Conservation (phyloP, 2,113 vertebrate genomes). For the Edolisoma coerulescens region DNA sequence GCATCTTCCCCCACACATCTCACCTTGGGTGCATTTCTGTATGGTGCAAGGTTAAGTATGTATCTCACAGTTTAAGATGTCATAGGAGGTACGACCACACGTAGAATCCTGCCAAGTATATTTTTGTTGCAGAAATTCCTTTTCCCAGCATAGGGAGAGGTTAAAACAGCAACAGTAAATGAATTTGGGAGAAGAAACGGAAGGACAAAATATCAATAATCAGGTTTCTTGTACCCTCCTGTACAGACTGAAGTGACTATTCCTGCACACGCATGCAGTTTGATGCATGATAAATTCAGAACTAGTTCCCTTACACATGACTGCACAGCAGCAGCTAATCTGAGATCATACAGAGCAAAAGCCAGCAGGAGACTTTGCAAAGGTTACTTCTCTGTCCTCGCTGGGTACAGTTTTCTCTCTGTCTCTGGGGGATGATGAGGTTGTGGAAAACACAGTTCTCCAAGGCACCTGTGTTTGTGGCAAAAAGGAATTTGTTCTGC, state of each 20-base stretch:
- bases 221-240: not conserved
- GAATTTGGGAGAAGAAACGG: not conserved
- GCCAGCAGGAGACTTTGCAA: not conserved
- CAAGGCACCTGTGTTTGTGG: not conserved
- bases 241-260: not conserved
- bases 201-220: not conserved
- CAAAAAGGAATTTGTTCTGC: not conserved
- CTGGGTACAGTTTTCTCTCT: not conserved
- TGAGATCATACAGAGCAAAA: not conserved
- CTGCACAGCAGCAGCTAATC: not conserved
- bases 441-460: not conserved
- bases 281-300: not conserved
- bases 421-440: not conserved
- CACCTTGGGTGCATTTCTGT: not conserved
- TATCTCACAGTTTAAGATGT: not conserved
- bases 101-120: not conserved
- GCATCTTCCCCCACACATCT: not conserved
- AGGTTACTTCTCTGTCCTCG: not conserved
- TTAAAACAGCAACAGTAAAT: not conserved
- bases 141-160: not conserved
- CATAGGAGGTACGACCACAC: not conserved
- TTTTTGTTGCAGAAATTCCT: not conserved
- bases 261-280: not conserved
- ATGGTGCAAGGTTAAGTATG: not conserved
- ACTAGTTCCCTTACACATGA: not conserved